Evolutionary conservation across 2,797 vertebrate genomes (phyloP).

Genomic region (Myripristis jacobus): DNA sequence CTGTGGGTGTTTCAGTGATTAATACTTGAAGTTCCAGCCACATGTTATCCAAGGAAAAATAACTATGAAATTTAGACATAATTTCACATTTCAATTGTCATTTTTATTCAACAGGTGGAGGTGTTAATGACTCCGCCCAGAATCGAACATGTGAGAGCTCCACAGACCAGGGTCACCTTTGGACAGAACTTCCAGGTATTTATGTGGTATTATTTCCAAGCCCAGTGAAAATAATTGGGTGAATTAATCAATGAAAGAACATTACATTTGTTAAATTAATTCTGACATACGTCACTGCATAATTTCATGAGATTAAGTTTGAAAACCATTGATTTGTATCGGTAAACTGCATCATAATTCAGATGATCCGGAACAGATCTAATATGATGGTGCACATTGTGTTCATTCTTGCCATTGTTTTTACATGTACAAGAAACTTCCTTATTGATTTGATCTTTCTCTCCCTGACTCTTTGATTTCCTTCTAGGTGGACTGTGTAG

Average conservation of each 20-base stretch:
- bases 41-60: too few relatives aligned
- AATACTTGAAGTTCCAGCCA: neutral
- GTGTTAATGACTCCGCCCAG: conserved; percentile 86
- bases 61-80: too few relatives aligned
- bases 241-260: neutral
- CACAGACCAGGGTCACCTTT: conserved; percentile 77
- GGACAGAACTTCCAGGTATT: conserved; percentile 84
- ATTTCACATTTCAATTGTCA: neutral
- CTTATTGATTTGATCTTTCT: neutral
- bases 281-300: too few relatives aligned
- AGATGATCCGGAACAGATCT: too few relatives aligned
- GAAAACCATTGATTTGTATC: too few relatives aligned
- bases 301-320: too few relatives aligned
- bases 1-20: neutral
- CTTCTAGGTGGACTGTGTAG: conserved; percentile 84
- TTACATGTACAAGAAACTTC: neutral
- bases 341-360: too few relatives aligned
- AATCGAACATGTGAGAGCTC: conserved; percentile 80
- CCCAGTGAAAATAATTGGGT: neutral
- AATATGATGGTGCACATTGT: neutral
- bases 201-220: neutral
- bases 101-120: conserved; percentile 75
- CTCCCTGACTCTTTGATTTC: neutral
- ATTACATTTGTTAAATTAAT: too few relatives aligned
- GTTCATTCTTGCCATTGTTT: neutral